Evolutionary conservation across 1,140 invertebrate genomes (phyloP).

Genomic region (Heliconius hermathena): DNA sequence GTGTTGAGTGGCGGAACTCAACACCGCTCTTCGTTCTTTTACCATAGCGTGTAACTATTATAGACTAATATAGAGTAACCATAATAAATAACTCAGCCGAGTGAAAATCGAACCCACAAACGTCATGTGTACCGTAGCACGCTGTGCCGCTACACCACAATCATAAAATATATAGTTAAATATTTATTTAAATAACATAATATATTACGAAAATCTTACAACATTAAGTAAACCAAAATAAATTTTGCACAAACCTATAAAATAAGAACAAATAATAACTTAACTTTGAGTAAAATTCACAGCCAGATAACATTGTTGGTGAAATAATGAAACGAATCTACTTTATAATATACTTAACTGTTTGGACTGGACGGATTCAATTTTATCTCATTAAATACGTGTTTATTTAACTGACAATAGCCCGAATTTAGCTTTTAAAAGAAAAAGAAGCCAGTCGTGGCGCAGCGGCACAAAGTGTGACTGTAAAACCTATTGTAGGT

Average conservation of each 20-base stretch:
- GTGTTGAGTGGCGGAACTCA: no score
- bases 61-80: no score
- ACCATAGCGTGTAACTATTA: no score
- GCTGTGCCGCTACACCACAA: neutral
- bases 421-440: slow-evolving; percentile 40
- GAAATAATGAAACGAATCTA: neutral
- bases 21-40: no score
- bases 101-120: no score
- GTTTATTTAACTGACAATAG: slow-evolving; percentile 45
- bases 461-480: no score
- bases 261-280: neutral
- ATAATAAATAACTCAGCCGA: no score
- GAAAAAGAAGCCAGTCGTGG: no score
- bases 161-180: neutral
- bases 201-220: neutral
- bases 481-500: no score
- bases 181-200: neutral
- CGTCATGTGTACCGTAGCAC: no score
- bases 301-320: neutral
- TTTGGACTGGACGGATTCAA: slow-evolving; percentile 33
- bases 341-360: slow-evolving; percentile 27
- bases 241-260: neutral
- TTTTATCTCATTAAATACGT: slow-evolving; percentile 45
- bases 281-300: neutral
- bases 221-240: neutral